Base-by-base conservation (phyloP, 1,140 invertebrate genomes). In the Heliconius melpomene region DNA sequence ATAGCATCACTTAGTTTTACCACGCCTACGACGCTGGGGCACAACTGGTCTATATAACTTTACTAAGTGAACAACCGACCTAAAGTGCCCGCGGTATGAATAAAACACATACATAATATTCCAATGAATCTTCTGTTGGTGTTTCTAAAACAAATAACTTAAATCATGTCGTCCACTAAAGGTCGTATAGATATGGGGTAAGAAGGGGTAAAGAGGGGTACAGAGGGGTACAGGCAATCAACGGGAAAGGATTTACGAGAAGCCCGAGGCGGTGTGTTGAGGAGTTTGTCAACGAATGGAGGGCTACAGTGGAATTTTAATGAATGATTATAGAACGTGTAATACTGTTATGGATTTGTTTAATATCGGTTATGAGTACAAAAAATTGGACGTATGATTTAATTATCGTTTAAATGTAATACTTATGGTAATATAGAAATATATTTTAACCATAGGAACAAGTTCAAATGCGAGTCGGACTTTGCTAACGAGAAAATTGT, bases 141-240 rank as follows among this genome's bases (percentile, higher is more conserved):
- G 87, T 88, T 87, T 91, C 88, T 91, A 91, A 93, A 93, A 91
- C 91, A 93, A 93, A 93, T 91, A 93, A 91, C 79, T 91, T 93
- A 91, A 92, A 93, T 91, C 89, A 92, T 89, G 86, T 88, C 88
- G 80, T 87, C 82, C 74, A 79, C 46, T 46, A 77, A 83, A 80
- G 79, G 79, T 74, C 60, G 72, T 46, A 32, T 54, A 36, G 74
- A 74, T 74, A 32, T 38, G 50, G 70, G 46, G 71, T 16, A 66
- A 9, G 75, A 16, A 18, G 80, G 75, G 54, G 79, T 38, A 72
- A 74, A 60, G 32, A 79, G 79, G 74, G 57, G 36, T 57, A 9
- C 32, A 36, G 75, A 57, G 80, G 79, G 60, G 60, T 18, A 77
- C 82, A 86, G 85, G 89, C 89, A 93, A 93, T 93, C 90, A 93